phyloP scores from a whole-genome alignment of 2,888 invertebrate genomes.

The Drosophila imparisetae region DNA sequence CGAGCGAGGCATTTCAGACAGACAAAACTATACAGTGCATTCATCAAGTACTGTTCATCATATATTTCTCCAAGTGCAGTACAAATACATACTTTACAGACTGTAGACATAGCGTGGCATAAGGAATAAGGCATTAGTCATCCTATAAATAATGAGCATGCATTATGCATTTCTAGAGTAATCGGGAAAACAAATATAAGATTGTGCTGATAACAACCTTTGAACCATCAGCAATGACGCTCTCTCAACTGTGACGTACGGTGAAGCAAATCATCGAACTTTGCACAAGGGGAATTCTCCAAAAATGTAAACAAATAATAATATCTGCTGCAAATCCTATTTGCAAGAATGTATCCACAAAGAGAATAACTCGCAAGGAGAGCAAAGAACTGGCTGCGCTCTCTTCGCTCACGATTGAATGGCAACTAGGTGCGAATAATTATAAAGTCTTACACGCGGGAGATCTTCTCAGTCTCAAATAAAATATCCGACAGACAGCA shows the following conservation, averaged over 20 bases:
- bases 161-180: conserved; percentile 4
- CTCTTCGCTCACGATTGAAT: conserved; percentile 2
- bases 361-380: conserved; percentile 6
- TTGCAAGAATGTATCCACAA: background rate
- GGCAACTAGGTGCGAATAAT: conserved; percentile 16
- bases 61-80: background rate
- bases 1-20: background rate
- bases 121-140: conserved; percentile 19
- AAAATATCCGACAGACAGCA: conserved; percentile 44
- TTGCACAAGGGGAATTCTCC: conserved; percentile 11
- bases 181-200: background rate
- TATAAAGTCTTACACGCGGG: conserved; percentile 35
- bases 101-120: background rate
- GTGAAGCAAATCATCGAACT: background rate
- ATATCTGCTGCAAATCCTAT: background rate
- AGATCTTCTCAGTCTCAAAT: conserved; percentile 55
- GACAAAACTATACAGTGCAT: background rate
- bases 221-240: background rate
- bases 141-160: conserved; percentile 15
- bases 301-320: background rate
- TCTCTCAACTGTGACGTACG: conserved; percentile 11
- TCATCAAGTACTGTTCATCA: background rate
- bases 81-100: background rate
- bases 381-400: conserved; percentile 9
- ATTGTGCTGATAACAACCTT: background rate